These are phyloP conservation scores for Beaufortia kweichowensis DNA, from an alignment of 2,113 vertebrate genomes.

Conservation along the genomic window DNA sequence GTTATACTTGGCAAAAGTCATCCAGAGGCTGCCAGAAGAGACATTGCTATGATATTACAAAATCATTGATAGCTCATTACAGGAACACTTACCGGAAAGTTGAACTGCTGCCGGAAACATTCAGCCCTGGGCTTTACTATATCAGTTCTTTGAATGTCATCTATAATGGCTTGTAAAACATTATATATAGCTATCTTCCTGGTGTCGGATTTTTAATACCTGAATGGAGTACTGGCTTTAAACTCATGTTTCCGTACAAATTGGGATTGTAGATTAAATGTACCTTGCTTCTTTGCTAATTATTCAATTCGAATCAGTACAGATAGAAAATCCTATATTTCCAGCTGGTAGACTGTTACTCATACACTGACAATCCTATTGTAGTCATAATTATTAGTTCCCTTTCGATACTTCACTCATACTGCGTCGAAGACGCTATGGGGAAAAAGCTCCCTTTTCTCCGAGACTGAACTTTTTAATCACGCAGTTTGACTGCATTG, in stretches of 20 bases:
- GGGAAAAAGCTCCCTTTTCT: too few species aligned
- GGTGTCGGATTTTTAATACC: neutral
- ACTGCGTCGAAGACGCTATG: too few species aligned
- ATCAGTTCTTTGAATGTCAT: neutral
- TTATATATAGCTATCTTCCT: neutral
- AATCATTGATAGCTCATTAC: conserved; percentile 37
- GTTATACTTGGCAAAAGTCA: conserved; percentile 36
- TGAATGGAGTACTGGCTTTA: neutral
- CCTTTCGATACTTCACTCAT: too few species aligned
- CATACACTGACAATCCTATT: too few species aligned
- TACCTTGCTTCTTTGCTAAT: neutral
- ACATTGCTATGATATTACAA: conserved; percentile 40
- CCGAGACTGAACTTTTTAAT: too few species aligned
- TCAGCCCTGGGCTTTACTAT: neutral
- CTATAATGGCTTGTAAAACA: neutral
- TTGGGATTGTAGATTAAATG: neutral
- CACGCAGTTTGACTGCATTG: too few species aligned
- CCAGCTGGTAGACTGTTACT: too few species aligned
- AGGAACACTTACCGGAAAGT: conserved; percentile 44
- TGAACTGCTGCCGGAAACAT: conserved; percentile 2
- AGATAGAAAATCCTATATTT: too few species aligned
- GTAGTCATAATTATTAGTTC: too few species aligned
- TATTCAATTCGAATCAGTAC: neutral
- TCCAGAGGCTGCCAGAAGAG: conserved; percentile 40
- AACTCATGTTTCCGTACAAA: neutral